Percentiles rank a stretch among this genome's conserved stretches.
Conservation (phyloP, 2,797 vertebrate species). For the Lerista edwardsae region DNA sequence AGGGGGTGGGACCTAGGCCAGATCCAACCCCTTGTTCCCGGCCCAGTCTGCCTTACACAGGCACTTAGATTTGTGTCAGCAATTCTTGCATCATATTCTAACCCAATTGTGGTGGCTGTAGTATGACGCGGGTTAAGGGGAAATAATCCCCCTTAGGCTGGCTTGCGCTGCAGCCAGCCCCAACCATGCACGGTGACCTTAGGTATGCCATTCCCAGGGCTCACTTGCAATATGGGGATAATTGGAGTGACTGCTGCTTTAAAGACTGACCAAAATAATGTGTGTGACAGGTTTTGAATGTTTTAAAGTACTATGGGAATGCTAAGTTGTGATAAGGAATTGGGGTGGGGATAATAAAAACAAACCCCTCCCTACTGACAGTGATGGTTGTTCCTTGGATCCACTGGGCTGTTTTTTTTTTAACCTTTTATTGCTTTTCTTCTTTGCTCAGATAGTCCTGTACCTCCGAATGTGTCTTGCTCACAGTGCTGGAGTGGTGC, state of each 20-base stretch:
- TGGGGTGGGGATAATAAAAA: neutral
- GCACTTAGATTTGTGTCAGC: too few relatives aligned
- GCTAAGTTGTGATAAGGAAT: too few relatives aligned
- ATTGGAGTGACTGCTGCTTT: neutral
- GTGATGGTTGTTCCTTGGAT: neutral
- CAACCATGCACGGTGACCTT: too few relatives aligned
- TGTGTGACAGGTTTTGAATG: neutral
- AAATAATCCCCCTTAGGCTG: too few relatives aligned
- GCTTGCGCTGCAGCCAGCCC: too few relatives aligned
- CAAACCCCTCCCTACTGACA: neutral
- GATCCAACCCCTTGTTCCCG: too few relatives aligned
- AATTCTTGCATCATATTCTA: too few relatives aligned
- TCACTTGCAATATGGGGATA: neutral
- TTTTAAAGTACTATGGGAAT: neutral
- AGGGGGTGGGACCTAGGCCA: too few relatives aligned
- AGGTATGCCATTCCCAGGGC: neutral
- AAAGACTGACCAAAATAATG: neutral
- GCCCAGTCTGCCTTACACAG: too few relatives aligned
- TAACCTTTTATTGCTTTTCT: slow-evolving; percentile 20
- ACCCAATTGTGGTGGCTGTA: too few relatives aligned
- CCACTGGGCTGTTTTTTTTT: neutral
- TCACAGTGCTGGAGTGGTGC: slow-evolving; percentile 89
- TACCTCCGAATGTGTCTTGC: slow-evolving; percentile 97
- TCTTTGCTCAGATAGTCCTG: slow-evolving; percentile 86
- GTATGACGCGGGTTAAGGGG: too few relatives aligned